A percentile compares a stretch with the other conserved stretches of the same genome.
phyloP scores from a whole-genome alignment of 64 coral and sea anemone genomes.

The Montipora sp. region DNA sequence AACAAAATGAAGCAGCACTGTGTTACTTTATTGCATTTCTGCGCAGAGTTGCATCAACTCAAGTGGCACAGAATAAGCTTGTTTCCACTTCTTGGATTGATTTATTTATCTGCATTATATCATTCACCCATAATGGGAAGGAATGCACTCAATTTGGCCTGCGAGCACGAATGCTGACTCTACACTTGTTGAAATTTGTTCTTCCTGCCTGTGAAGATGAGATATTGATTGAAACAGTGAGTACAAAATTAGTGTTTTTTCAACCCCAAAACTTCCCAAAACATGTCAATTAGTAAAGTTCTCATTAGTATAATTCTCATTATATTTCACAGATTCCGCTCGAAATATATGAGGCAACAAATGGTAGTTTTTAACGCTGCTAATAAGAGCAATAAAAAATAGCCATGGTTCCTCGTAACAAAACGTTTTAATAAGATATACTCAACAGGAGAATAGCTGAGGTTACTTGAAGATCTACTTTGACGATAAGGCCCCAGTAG shows the following conservation, averaged over 20 bases:
- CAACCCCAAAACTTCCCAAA: too few relatives aligned
- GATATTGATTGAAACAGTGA: constrained; percentile 67
- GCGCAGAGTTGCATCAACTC: constrained; percentile 53
- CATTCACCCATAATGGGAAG: constrained; percentile 45
- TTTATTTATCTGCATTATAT: constrained; percentile 68
- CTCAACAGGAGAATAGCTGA: too few relatives aligned
- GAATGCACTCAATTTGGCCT: constrained; percentile 48
- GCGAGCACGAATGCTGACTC: constrained; percentile 80
- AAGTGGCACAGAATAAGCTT: constrained; percentile 52
- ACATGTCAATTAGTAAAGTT: too few relatives aligned
- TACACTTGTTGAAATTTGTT: constrained; percentile 69
- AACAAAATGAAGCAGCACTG: constrained; percentile 75
- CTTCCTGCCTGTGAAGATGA: constrained; percentile 71
- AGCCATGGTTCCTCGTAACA: too few relatives aligned
- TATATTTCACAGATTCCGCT: not conserved
- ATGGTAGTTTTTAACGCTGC: not conserved
- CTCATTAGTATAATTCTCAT: too few relatives aligned
- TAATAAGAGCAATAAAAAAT: not conserved
- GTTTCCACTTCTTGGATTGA: constrained; percentile 73
- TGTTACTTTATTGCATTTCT: constrained; percentile 90
- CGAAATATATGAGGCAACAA: not conserved
- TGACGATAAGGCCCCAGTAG: too few relatives aligned
- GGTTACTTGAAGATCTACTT: too few relatives aligned
- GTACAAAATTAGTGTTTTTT: not conserved
- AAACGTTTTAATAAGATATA: too few relatives aligned